Evolutionary conservation across 2,888 invertebrate species (phyloP).

Genomic region (Zaprionus lineosus): DNA sequence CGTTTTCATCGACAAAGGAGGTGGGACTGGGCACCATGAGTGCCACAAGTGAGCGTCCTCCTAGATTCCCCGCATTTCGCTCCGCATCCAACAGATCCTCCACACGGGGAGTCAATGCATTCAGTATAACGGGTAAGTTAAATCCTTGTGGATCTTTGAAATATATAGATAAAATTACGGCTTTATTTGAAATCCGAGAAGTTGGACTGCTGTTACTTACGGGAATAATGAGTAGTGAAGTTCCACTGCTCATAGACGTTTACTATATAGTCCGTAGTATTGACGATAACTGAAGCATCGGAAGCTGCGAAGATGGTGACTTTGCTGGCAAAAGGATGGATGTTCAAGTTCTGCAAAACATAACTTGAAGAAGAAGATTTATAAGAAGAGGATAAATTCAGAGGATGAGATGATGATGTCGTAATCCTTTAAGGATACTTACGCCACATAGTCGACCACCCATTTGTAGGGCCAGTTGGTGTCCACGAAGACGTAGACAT

Average conservation of each 20-base stretch:
- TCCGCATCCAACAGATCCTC: conserved; percentile 84
- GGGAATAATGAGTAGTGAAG: conserved; percentile 83
- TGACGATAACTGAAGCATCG: conserved; percentile 86
- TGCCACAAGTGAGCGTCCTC: conserved; percentile 87
- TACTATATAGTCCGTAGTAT: conserved; percentile 85
- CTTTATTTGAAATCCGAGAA: too few species aligned
- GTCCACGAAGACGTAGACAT: conserved; percentile 88
- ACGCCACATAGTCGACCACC: conserved; percentile 86
- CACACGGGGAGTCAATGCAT: conserved; percentile 84
- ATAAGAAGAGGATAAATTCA: background rate
- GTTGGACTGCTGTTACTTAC: conserved; percentile 67
- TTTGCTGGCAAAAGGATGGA: conserved; percentile 87
- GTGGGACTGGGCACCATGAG: conserved; percentile 86
- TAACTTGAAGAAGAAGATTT: conserved; percentile 73
- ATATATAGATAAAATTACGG: conserved; percentile 30
- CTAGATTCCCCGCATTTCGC: conserved; percentile 84
- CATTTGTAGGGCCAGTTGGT: conserved; percentile 86
- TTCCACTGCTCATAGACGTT: conserved; percentile 87
- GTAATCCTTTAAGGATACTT: conserved; percentile 65
- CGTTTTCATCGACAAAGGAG: conserved; percentile 84
- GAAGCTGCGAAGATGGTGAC: conserved; percentile 87
- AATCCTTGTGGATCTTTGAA: conserved; percentile 86
- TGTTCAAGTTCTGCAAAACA: conserved; percentile 86
- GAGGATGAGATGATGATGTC: background rate
- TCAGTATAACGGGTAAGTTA: conserved; percentile 85